Evolutionary conservation across 2,797 vertebrate genomes (phyloP), one percentile per base, ranked within the genome.

Genomic region (Eulemur mongoz): DNA sequence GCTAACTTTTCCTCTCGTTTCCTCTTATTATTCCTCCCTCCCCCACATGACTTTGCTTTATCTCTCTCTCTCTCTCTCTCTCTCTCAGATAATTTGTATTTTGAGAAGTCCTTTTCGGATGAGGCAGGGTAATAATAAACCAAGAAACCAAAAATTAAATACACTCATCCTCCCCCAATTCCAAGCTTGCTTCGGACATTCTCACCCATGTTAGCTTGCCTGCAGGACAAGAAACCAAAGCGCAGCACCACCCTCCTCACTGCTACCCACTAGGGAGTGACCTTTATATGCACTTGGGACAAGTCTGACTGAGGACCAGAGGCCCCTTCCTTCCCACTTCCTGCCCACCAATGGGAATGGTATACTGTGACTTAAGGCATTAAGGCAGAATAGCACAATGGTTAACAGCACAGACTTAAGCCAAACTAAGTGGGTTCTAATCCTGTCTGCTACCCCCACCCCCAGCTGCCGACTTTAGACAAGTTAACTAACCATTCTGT

Each of bases 91-190:
- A 75, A 88, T 59, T 20, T 80, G 15, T 72, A 89, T 27, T 73
- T 70, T 63, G 23, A 83, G 45, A 84, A 89, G 73, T 59, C 75
- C n/a, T 79, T 82, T 35, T 69, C 32, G 27, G 43, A 82, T 50
- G 32, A 96, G 38, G 23, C 10, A 87, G 40, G 10, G 6, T 78
- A 22, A 32, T 30, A 94, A 94, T 50, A 96, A 84, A 89, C 13
- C 48, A 86, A 82, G 22, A 73, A 81, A 63, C 7, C 52, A 97
- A 94, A 90, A 88, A 48, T 87, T 88, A 95, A 93, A 85, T 22
- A 85, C 25, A 15, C 32, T 13, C 38, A n/a, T 0, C 5, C 22
- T 3, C 18, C 3, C 22, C 57, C n/a, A 72, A 52, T 57, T 54
- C 6, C 35, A 35, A 70, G 23, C 20, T 52, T 65, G 52, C 73